A percentile compares a stretch with the other conserved stretches of the same genome.
Evolutionary conservation across 1,140 invertebrate species (phyloP).

Genomic region (Holotrichia oblita): DNA sequence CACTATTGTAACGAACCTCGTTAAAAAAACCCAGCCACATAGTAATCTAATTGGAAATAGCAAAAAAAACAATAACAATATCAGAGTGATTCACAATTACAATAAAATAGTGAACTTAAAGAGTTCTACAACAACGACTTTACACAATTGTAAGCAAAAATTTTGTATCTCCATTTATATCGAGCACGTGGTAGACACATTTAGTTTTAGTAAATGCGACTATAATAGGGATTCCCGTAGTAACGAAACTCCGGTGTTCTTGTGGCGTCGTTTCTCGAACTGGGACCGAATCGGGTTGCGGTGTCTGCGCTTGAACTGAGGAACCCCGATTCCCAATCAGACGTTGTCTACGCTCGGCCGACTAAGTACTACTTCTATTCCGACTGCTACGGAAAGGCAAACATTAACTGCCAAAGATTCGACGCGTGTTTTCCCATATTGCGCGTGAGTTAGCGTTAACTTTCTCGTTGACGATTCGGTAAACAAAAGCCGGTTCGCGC

Average conservation of each 20-base stretch:
- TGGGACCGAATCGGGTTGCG: no score
- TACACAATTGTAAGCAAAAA: no score
- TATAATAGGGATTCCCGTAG: no score
- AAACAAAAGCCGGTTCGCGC: background rate
- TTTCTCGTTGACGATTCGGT: background rate
- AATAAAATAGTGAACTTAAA: no score
- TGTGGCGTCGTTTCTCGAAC: no score
- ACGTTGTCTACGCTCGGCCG: background rate
- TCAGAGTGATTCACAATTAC: background rate
- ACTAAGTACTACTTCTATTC: background rate
- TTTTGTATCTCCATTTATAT: no score
- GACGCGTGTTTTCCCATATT: background rate
- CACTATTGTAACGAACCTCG: background rate
- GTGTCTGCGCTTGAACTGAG: no score
- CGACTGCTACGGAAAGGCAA: background rate
- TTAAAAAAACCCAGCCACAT: background rate
- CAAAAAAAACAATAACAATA: background rate
- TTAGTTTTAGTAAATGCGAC: no score
- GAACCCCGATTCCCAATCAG: no score
- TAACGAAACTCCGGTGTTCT: no score
- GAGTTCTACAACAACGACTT: no score
- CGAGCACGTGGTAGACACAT: no score
- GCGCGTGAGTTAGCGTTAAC: background rate
- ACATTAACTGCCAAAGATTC: background rate
- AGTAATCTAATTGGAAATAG: background rate